Base-by-base conservation (phyloP, 2,888 invertebrate genomes). In the Tinea semifulvella region DNA sequence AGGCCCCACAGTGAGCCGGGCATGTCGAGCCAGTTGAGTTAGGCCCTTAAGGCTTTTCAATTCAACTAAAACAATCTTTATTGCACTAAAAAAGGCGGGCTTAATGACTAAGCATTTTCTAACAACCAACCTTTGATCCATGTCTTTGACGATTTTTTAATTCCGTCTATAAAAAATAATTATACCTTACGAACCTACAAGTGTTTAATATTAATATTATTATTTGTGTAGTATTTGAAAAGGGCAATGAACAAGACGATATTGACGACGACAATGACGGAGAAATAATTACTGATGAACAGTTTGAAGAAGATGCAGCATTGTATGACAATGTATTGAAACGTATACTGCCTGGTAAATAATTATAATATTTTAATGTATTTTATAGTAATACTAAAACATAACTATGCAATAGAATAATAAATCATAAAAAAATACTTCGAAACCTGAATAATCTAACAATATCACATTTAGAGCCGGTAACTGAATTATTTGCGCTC, bases 191-290 rank as follows among this genome's bases (percentile, higher is more conserved):
- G n/a, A n/a, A n/a, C n/a, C n/a, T n/a, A n/a, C n/a, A n/a, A n/a
- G n/a, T n/a, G n/a, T n/a, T n/a, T n/a, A n/a, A n/a, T n/a, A n/a
- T n/a, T n/a, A n/a, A n/a, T n/a, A n/a, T n/a, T n/a, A n/a, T n/a
- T n/a, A n/a, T n/a, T n/a, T n/a, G 22, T 22, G 4, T 60, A 63
- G 74, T 87, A 27, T 86, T 86, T 60, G 79, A 72, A 14, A 80
- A 60, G 54, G 84, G 74, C 10, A 83, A 74, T n/a, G 79, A 71
- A 43, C 64, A 59, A 17, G 79, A 75, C 17, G 40, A 40, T 17
- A 31, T 13, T 45, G 81, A 70, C 7, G 68, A 53, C 2, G 82
- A 60, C 7, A 80, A 69, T 7, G 68, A 53, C 2, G 82, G 59
- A 45, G 77, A 71, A 35, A 79, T 68, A 51, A 58, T 56, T 2